Conservation (phyloP, 2,113 vertebrate species). For the Columba janthina region DNA sequence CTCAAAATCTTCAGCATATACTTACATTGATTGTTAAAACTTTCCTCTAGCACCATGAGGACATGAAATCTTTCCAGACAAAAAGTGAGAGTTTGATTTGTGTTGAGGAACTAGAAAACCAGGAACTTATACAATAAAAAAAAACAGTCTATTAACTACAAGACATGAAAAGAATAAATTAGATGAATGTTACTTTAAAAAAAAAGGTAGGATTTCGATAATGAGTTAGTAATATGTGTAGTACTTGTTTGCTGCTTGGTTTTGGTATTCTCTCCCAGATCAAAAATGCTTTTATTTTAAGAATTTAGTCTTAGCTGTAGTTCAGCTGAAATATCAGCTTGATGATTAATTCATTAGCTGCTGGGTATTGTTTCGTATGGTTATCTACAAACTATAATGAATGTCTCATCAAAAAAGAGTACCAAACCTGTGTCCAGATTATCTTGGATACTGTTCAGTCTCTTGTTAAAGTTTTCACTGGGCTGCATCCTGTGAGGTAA, state of each 20-base stretch:
- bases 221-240: background rate
- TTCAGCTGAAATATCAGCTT: background rate
- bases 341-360: background rate
- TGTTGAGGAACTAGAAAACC: background rate
- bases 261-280: background rate
- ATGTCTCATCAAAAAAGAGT: background rate
- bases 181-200: background rate
- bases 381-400: background rate
- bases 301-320: background rate
- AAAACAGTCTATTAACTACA: background rate
- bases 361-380: background rate
- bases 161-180: background rate
- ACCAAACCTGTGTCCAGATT: background rate
- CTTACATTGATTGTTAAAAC: background rate
- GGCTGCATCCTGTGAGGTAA: background rate
- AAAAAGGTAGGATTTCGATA: background rate
- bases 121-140: background rate
- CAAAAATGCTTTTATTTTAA: background rate
- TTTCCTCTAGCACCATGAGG: background rate
- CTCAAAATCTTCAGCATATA: background rate
- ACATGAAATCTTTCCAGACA: background rate
- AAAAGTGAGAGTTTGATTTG: background rate
- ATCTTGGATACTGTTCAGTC: background rate
- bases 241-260: background rate
- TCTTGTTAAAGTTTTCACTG: background rate